Conservation (phyloP, 2,797 vertebrate genomes). For the Pampus argenteus region DNA sequence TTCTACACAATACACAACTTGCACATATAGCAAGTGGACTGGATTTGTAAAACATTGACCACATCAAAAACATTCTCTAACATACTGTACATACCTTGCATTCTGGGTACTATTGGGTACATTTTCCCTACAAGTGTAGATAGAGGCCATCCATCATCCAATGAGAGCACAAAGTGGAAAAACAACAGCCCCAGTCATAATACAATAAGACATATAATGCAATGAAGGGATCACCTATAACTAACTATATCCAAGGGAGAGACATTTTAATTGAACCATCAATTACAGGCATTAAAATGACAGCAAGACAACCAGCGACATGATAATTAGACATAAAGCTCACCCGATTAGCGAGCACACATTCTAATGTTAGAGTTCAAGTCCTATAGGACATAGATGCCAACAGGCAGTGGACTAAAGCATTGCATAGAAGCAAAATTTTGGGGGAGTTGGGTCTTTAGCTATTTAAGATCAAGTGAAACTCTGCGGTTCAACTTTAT, state of each 20-base stretch:
- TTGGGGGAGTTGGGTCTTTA: too few species aligned
- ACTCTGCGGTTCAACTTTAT: too few species aligned
- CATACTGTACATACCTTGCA: conserved; percentile 78
- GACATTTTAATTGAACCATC: conserved; percentile 56
- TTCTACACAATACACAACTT: conserved; percentile 3
- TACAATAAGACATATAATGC: conserved; percentile 50
- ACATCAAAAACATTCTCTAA: not conserved
- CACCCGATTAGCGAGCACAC: conserved; percentile 22
- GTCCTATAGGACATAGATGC: too few species aligned
- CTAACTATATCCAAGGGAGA: conserved; percentile 21
- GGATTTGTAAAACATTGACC: not conserved
- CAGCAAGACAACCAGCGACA: conserved; percentile 24
- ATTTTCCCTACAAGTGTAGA: conserved; percentile 77
- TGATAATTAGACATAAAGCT: conserved; percentile 44
- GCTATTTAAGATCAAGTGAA: too few species aligned
- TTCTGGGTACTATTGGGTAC: conserved; percentile 80
- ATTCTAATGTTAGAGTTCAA: too few species aligned
- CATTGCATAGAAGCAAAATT: too few species aligned
- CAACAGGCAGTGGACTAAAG: too few species aligned
- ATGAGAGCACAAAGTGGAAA: conserved; percentile 80
- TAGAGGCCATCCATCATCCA: conserved; percentile 73
- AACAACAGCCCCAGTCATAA: conserved; percentile 76
- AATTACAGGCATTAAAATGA: conserved; percentile 32
- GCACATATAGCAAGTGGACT: conserved; percentile 1
- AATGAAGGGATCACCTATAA: conserved; percentile 20